A percentile compares a stretch with the other conserved stretches of the same genome.
phyloP scores from a whole-genome alignment of 2,113 vertebrate genomes.

The Leucopsar rothschildi region DNA sequence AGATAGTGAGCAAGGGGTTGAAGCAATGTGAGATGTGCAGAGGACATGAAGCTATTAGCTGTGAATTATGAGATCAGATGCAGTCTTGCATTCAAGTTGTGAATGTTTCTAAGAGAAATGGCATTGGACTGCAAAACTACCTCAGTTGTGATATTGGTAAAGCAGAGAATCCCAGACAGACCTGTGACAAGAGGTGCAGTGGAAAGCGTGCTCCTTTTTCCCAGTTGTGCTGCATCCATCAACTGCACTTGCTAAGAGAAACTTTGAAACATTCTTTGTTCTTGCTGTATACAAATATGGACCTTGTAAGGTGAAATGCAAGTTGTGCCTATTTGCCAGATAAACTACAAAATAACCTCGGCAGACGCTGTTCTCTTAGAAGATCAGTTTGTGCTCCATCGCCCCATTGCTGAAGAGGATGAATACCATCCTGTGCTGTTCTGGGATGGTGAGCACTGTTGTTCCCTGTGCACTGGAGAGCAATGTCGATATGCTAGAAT shows the following conservation, averaged over 20 bases:
- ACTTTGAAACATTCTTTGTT: not conserved
- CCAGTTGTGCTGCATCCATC: not conserved
- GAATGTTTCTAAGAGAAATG: not conserved
- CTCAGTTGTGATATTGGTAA: not conserved
- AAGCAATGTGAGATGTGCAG: not conserved
- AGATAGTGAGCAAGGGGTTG: not conserved
- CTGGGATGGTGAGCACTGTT: rapidly evolving
- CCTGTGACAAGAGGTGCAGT: not conserved
- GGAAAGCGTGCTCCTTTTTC: not conserved
- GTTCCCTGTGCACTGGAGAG: not conserved
- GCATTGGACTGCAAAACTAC: not conserved
- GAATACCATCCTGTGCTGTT: not conserved
- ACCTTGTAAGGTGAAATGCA: not conserved
- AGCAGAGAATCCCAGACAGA: not conserved
- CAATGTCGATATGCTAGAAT: rapidly evolving
- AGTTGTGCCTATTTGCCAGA: not conserved
- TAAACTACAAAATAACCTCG: not conserved
- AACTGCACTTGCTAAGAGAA: not conserved
- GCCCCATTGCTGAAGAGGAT: not conserved
- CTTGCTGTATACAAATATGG: not conserved
- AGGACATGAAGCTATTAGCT: not conserved
- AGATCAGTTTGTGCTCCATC: not conserved
- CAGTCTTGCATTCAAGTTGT: not conserved
- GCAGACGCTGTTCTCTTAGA: not conserved
- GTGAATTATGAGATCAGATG: rapidly evolving